Evolutionary conservation across 1,140 invertebrate genomes (phyloP), one percentile per base, ranked within the genome.

Genomic region (Diabrotica undecimpunctata): DNA sequence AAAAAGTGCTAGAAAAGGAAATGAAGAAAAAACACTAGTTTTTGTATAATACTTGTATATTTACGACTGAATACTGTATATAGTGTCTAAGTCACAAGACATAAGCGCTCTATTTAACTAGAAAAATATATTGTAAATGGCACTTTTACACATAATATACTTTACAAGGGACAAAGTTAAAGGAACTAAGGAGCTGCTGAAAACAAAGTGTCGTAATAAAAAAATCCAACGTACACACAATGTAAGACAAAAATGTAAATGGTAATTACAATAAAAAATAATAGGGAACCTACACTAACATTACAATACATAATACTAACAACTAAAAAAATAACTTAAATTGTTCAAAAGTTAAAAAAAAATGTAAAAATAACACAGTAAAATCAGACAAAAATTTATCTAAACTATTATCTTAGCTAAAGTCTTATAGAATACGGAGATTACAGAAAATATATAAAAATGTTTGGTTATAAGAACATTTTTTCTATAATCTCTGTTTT

Each of bases 111-210:
- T 77, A 77, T 75, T 64, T 73, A 72, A 74, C 76, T 78, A 78
- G 74, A 78, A 78, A 78, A 78, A 78, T 78, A 78, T 76, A 75
- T 74, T 75, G 71, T 77, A 72, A 71, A 78, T 78, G 76, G 76
- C 76, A 78, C 76, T 78, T 77, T 72, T 78, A 78, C 75, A 75
- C 70, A 74, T 73, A 76, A 67, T 68, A 73, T 72, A 73, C 60
- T 75, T 75, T 75, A 75, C 72, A 75, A 52, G 62, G 66, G 60
- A 65, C 58, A 60, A 56, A 54, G 62, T n/a, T 50, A 51, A 7
- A 57, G 39, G 53, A 52, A 68, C 38, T 38, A 50, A 58, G 61
- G 36, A 56, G 53, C 12, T 67, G 46, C 53, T 64, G 61, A 35
- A 64, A 60, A 55, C 57, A 59, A 54, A 65, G 52, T 53, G 53